Evolutionary conservation across 2,797 vertebrate genomes (phyloP), one percentile per base, ranked within the genome.

Genomic region (Semotilus atromaculatus): DNA sequence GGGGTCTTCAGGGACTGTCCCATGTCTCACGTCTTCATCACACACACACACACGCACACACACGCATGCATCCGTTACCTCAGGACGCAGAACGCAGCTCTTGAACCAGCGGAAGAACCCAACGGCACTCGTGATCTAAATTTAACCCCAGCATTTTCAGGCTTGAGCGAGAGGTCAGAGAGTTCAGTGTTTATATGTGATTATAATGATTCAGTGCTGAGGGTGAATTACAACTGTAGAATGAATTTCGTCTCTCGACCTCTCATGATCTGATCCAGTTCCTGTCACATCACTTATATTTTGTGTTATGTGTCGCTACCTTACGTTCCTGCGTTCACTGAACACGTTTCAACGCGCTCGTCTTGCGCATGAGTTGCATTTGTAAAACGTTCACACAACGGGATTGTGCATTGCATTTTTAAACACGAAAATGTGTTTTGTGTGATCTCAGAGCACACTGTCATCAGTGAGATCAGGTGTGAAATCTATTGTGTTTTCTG

Each of bases 1-100:
- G 64, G 43, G 64, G 88, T 84, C 88, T 82, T 83, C 36, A 75
- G 88, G 84, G 88, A 89, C 73, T 2, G 16, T 48, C 73, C 48
- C 60, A 1, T 72, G 40, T n/a, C 19, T 73, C 55, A 40, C 31
- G 48, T 58, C 34, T 80, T 23, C 10, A 45, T 48, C 26, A 45
- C 38, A 40, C 48, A 58, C 38, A 45, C 23, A 75, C 40, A 85
- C 78, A 70, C 34, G 58, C 38, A 82, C 78, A 75, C 26, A 48
- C 40, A 31, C 38, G 34, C 21, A 72, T 21, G 70, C 62, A 62
- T 68, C 53, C 58, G 13, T 31, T 43, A 48, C 26, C n/a, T 67
- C 66, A 82, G 38, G 58, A 78, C 4, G 4, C 77, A 70, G 45
- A 6, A 23, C n/a, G 8, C 48, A 51, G 18, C 29, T 53, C 74